These are phyloP conservation scores for Ascidia mentula DNA, from an alignment of 23 tunicate species.

Conservation along the genomic window DNA sequence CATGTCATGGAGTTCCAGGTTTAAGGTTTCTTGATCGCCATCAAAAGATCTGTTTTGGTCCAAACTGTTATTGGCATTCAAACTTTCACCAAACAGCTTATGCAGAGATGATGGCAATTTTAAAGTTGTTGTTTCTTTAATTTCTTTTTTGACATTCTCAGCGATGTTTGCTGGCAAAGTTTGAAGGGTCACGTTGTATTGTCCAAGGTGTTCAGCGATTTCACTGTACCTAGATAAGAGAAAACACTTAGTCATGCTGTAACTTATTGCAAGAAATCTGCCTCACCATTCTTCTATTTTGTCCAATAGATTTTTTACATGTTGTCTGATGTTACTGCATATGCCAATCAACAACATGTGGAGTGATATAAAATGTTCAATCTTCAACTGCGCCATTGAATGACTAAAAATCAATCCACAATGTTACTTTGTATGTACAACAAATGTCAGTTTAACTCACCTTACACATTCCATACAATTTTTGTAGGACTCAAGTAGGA, in stretches of 20 bases:
- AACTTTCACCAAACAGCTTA: neutral
- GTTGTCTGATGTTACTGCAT: neutral
- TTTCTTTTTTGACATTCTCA: too few species aligned
- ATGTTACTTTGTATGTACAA: neutral
- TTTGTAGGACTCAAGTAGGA: neutral
- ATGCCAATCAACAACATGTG: slow-evolving; percentile 1
- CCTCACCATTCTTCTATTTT: slow-evolving; percentile 3
- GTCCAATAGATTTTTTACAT: neutral
- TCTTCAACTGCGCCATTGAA: neutral
- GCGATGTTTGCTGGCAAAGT: neutral
- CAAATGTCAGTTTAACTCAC: neutral
- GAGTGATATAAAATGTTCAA: neutral
- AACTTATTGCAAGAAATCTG: neutral
- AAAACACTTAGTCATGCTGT: neutral
- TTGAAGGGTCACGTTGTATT: neutral
- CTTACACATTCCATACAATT: neutral
- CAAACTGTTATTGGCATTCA: neutral
- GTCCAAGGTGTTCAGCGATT: neutral
- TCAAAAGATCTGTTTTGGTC: neutral
- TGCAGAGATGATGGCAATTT: neutral
- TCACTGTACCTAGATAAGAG: neutral
- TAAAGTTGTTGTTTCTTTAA: too few species aligned
- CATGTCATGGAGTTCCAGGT: too few species aligned
- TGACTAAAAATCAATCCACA: too few species aligned
- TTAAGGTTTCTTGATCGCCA: neutral